A percentile compares a stretch with the other conserved stretches of the same genome.
Evolutionary conservation across 2,113 vertebrate species (phyloP).

Genomic region (Pygoscelis antarcticus): DNA sequence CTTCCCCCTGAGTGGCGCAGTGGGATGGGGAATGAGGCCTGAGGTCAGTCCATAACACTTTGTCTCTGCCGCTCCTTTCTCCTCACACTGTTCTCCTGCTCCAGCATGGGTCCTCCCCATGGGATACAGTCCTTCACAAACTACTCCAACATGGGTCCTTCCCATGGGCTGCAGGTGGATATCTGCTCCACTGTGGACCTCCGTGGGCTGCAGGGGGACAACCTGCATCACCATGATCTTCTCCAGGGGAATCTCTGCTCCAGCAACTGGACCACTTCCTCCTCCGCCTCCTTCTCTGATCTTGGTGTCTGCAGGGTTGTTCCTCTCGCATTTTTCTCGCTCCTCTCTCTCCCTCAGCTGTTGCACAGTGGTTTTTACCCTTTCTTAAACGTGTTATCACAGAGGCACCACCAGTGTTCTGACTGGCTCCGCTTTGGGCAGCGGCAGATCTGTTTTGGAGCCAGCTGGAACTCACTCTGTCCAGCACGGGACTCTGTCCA

Average conservation of each 20-base stretch:
- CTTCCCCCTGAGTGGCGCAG: accelerated
- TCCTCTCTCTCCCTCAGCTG: not conserved
- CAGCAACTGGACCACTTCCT: accelerated
- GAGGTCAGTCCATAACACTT: not conserved
- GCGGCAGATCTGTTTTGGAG: not conserved
- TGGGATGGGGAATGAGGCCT: not conserved
- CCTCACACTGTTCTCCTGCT: not conserved
- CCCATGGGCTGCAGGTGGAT: too few species aligned
- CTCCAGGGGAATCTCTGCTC: not conserved
- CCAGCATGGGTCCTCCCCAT: accelerated
- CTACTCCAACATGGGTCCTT: accelerated
- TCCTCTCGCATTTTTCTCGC: not conserved
- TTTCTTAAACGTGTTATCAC: not conserved
- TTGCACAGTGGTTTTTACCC: not conserved
- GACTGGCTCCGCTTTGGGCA: not conserved
- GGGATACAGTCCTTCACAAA: not conserved
- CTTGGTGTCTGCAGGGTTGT: not conserved
- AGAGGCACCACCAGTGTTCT: not conserved
- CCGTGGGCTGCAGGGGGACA: not conserved
- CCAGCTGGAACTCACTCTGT: not conserved
- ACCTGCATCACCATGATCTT: not conserved
- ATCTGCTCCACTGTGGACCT: not conserved
- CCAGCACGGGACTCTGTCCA: not conserved
- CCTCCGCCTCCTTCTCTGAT: not conserved
- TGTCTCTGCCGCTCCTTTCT: not conserved